phyloP scores from a whole-genome alignment of 1,140 invertebrate species.

The Drosophila kepulauana region DNA sequence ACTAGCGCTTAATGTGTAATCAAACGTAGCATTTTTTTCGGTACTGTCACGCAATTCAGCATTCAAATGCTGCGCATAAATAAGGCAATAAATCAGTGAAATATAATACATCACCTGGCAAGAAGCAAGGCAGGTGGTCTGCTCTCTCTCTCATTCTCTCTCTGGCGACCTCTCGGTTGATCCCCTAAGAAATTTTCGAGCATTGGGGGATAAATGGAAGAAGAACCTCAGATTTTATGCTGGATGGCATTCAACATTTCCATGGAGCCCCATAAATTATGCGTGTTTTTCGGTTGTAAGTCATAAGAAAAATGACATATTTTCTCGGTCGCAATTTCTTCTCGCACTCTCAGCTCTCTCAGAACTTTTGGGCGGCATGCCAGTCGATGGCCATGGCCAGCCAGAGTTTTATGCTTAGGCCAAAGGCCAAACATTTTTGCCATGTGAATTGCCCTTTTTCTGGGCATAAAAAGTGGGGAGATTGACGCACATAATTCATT shows the following conservation, averaged over 20 bases:
- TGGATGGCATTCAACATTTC: slow-evolving; percentile 35
- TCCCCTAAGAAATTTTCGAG: slow-evolving; percentile 20
- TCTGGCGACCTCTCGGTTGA: slow-evolving; percentile 10
- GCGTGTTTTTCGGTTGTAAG: slow-evolving; percentile 55
- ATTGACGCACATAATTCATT: slow-evolving; percentile 22
- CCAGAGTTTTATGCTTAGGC: slow-evolving; percentile 32
- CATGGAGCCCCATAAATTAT: slow-evolving; percentile 69
- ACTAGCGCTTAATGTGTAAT: slow-evolving; percentile 47
- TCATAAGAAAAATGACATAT: slow-evolving; percentile 70
- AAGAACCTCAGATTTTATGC: slow-evolving; percentile 40
- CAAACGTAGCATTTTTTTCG: slow-evolving; percentile 53
- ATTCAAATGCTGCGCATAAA: slow-evolving; percentile 64
- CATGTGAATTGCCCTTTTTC: slow-evolving; percentile 10
- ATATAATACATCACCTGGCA: slow-evolving; percentile 77
- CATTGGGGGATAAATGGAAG: slow-evolving; percentile 6
- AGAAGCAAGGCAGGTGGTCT: slow-evolving; percentile 11
- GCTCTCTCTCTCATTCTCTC: too few relatives aligned
- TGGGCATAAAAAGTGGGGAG: not conserved
- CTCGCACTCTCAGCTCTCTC: slow-evolving; percentile 1
- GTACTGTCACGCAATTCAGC: slow-evolving; percentile 55
- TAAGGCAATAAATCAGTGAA: slow-evolving; percentile 77
- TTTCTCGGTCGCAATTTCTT: slow-evolving; percentile 41
- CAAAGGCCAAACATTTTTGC: slow-evolving; percentile 50
- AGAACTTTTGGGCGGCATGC: slow-evolving; percentile 34
- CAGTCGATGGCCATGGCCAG: slow-evolving; percentile 11